phyloP scores from a whole-genome alignment of 1,140 invertebrate genomes.

The Drosophila azteca region DNA sequence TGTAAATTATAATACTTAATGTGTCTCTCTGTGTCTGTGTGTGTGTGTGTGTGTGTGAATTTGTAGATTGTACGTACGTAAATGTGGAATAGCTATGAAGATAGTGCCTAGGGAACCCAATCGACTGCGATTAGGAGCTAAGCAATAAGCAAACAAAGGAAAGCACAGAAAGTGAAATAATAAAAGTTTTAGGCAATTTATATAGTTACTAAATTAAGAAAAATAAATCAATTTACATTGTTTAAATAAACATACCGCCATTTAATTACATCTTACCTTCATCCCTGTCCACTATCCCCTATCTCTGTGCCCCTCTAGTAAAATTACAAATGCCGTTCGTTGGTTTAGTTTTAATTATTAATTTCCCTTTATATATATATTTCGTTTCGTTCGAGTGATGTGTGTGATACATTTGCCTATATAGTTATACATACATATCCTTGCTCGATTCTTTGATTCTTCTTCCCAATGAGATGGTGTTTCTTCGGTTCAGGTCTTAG shows the following conservation, averaged over 20 bases:
- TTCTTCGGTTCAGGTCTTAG: conserved; percentile 17
- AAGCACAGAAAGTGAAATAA: conserved; percentile 40
- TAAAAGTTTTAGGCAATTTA: conserved; percentile 74
- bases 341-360: conserved; percentile 55
- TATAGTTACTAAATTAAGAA: conserved; percentile 61
- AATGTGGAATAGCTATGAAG: conserved; percentile 6
- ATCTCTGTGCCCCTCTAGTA: not conserved
- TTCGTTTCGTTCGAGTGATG: conserved; percentile 65
- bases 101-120: conserved; percentile 11
- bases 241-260: conserved; percentile 42
- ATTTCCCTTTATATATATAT: conserved; percentile 70
- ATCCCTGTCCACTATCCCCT: not conserved
- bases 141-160: conserved; percentile 8
- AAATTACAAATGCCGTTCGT: conserved; percentile 1
- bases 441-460: conserved; percentile 32
- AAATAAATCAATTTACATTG: conserved; percentile 71
- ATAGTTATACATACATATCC: conserved; percentile 41
- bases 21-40: not conserved
- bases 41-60: conserved; percentile 28
- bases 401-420: conserved; percentile 72
- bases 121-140: conserved; percentile 22
- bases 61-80: conserved; percentile 28
- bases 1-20: conserved; percentile 29
- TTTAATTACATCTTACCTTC: not conserved
- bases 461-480: conserved; percentile 24